phyloP scores from a whole-genome alignment of 2,888 invertebrate genomes.

The Synanthedon formicaeformis region DNA sequence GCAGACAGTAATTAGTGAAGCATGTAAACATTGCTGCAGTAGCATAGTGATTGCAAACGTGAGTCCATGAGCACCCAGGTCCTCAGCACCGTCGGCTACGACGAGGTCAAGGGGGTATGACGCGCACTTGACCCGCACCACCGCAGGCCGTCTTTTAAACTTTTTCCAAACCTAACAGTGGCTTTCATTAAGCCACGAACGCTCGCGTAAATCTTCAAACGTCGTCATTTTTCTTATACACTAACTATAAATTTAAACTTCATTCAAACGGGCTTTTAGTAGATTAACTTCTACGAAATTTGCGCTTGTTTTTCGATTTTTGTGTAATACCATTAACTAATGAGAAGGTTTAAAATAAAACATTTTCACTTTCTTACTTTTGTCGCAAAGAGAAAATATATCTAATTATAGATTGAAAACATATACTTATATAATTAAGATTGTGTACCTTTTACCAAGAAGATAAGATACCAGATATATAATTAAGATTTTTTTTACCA shows the following conservation, averaged over 20 bases:
- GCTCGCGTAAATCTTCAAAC: conserved; percentile 22
- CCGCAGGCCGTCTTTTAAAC: conserved; percentile 49
- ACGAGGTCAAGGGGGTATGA: conserved; percentile 55
- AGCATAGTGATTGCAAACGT: conserved; percentile 11
- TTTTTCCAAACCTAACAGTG: conserved; percentile 46
- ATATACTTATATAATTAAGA: no score
- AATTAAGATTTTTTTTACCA: no score
- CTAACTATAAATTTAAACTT: neutral
- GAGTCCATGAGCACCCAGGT: no score
- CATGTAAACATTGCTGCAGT: conserved; percentile 1
- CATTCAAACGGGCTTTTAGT: neutral
- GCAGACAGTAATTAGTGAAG: conserved; percentile 5
- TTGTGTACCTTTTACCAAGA: no score
- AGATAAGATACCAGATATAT: no score
- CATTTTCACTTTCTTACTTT: no score
- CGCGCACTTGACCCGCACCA: conserved; percentile 49
- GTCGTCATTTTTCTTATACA: conserved; percentile 16
- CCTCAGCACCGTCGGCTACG: conserved; percentile 5
- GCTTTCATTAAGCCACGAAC: conserved; percentile 51
- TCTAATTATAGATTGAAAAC: no score
- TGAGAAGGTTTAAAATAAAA: no score
- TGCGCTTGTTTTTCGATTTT: no score
- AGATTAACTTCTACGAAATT: neutral
- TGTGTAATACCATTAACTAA: no score
- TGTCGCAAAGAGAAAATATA: no score